These are phyloP conservation scores for Rhagoletis zephyria DNA, from an alignment of 1,140 invertebrate genomes.

Conservation along the genomic window DNA sequence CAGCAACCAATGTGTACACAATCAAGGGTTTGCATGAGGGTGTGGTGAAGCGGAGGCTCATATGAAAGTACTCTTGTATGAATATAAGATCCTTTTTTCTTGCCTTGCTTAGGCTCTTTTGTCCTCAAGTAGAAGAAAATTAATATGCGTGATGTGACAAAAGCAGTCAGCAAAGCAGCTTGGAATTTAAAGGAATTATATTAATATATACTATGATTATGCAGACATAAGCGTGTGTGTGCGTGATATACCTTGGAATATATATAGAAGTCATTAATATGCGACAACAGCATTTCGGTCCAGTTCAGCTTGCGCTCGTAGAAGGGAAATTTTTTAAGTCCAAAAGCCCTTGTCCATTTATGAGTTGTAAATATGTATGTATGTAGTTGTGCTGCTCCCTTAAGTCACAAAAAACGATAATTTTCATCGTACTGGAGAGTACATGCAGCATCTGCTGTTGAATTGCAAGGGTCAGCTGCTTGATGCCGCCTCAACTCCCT, in stretches of 20 bases:
- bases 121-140: background rate
- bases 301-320: too few species aligned
- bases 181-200: background rate
- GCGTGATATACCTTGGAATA: too few species aligned
- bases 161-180: slow-evolving; percentile 10
- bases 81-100: background rate
- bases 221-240: too few species aligned
- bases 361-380: too few species aligned
- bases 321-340: too few species aligned
- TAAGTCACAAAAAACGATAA: background rate
- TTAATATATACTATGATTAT: too few species aligned
- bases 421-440: too few species aligned
- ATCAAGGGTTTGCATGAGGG: background rate
- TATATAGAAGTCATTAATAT: too few species aligned
- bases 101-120: background rate
- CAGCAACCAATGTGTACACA: background rate
- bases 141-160: slow-evolving; percentile 34
- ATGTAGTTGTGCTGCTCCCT: too few species aligned
- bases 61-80: background rate
- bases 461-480: background rate
- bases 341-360: too few species aligned
- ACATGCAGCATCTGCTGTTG: slow-evolving; percentile 11
- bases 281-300: too few species aligned
- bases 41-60: background rate
- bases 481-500: background rate